These are phyloP conservation scores for Pseudomyrmex gracilis DNA, from an alignment of 1,140 invertebrate species.

Conservation along the genomic window DNA sequence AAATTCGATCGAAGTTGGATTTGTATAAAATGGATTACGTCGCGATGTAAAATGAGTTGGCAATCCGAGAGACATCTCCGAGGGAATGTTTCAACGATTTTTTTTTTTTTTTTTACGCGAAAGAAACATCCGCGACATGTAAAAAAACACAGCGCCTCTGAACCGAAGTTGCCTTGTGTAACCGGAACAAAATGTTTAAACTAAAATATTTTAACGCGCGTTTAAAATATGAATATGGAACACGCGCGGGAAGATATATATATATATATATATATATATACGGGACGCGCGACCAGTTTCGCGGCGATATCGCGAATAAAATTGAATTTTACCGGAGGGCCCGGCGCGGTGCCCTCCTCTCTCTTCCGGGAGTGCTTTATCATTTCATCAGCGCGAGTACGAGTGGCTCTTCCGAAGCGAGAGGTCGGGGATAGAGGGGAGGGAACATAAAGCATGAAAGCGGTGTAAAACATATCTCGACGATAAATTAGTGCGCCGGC, in stretches of 20 bases:
- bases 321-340: constrained; percentile 46
- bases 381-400: constrained; percentile 58
- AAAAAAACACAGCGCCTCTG: too few relatives aligned
- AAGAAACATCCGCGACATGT: too few relatives aligned
- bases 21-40: too few relatives aligned
- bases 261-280: too few relatives aligned
- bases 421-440: background rate
- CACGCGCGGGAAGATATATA: background rate
- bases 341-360: constrained; percentile 28
- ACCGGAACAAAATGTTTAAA: background rate
- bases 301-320: constrained; percentile 54
- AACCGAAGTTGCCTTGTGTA: too few relatives aligned
- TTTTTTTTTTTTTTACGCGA: too few relatives aligned
- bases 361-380: constrained; percentile 62
- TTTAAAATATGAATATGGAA: constrained; percentile 24
- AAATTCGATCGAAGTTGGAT: too few relatives aligned
- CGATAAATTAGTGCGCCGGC: constrained; percentile 68
- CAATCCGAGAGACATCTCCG: background rate
- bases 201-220: background rate
- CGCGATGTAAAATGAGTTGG: too few relatives aligned
- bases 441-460: constrained; percentile 59
- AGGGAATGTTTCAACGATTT: too few relatives aligned
- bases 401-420: constrained; percentile 25
- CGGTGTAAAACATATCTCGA: constrained; percentile 69
- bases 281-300: background rate